Percentiles rank a stretch among this genome's conserved stretches.
phyloP scores from a whole-genome alignment of 2,113 vertebrate genomes.

The Alligator mississippiensis region DNA sequence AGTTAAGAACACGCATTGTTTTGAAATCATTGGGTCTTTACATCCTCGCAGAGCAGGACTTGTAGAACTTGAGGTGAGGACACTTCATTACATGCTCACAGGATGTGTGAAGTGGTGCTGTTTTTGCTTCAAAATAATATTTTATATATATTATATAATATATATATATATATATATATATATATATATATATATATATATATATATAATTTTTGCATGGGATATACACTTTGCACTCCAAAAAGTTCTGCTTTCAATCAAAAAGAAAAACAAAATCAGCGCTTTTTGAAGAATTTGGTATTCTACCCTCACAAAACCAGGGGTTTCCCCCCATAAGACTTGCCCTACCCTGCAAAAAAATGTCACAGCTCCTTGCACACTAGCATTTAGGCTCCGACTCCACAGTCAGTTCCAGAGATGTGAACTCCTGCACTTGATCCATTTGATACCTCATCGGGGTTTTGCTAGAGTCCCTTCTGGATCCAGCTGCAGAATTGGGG shows the following conservation, averaged over 20 bases:
- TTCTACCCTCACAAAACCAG: too few relatives aligned
- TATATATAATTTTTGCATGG: too few relatives aligned
- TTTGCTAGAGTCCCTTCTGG: background rate
- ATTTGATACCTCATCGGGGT: background rate
- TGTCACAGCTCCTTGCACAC: background rate
- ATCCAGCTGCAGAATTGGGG: background rate
- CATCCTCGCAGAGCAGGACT: background rate
- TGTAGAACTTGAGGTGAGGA: background rate
- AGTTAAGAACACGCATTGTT: background rate
- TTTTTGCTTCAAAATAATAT: too few relatives aligned
- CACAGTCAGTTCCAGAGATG: background rate
- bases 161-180: too few relatives aligned
- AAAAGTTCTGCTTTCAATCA: too few relatives aligned
- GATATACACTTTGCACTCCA: too few relatives aligned
- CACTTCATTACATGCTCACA: background rate
- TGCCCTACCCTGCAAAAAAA: background rate
- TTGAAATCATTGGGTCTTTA: too few relatives aligned
- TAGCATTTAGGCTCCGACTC: background rate
- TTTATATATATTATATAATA: too few relatives aligned
- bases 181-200: too few relatives aligned
- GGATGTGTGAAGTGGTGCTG: background rate
- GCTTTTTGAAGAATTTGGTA: too few relatives aligned
- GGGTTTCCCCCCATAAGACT: background rate
- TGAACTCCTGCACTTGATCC: background rate
- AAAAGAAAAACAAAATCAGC: too few relatives aligned